Evolutionary conservation across 2,797 vertebrate genomes (phyloP), one percentile per base, ranked within the genome.

Genomic region (Sarcoramphus papa): DNA sequence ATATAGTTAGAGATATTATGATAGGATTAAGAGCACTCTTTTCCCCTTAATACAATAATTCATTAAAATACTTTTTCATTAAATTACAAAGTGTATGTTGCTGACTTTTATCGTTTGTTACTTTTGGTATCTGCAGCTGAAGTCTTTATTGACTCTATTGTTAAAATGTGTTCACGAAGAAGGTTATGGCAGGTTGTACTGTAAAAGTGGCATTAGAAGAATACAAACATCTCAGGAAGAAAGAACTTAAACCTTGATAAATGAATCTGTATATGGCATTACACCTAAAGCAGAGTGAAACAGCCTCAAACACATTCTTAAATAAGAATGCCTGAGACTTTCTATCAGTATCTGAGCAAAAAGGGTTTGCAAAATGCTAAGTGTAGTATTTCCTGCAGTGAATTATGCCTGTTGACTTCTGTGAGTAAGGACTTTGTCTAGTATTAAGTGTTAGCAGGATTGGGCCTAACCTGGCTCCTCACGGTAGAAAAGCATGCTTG

Each of bases 41-140:
- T 93, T 21, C 57, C 24, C 76, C 56, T 82, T 89, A 77, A 63
- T 76, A 60, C 31, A 87, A 30, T 85, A 89, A 92, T 93, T 96
- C 63, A 77, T 95, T 97, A 92, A 94, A 95, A 91, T 73, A 83
- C 9, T 68, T 96, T 93, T 93, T 65, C 48, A 80, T 95, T 91
- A 88, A 88, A 94, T 96, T 89, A 56, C n/a, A 80, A 94, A 16
- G 4, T 56, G 10, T 5, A 8, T 53, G 14, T 87, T 95, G 59
- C 67, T 90, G 82, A 87, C 84, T 47, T 28, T 57, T 95, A 51
- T 91, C 35, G 85, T 97, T 85, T 88, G 81, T 92, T 41, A 31
- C 30, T 60, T 89, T 78, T 11, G 33, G 75, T 54, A 69, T 91
- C 89, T 92, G 63, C 54, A n/a, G 54, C 76, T n/a, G 47, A 87